These are phyloP conservation scores for Pachliopta kotzebuea DNA, from an alignment of 2,888 invertebrate species.

Conservation along the genomic window DNA sequence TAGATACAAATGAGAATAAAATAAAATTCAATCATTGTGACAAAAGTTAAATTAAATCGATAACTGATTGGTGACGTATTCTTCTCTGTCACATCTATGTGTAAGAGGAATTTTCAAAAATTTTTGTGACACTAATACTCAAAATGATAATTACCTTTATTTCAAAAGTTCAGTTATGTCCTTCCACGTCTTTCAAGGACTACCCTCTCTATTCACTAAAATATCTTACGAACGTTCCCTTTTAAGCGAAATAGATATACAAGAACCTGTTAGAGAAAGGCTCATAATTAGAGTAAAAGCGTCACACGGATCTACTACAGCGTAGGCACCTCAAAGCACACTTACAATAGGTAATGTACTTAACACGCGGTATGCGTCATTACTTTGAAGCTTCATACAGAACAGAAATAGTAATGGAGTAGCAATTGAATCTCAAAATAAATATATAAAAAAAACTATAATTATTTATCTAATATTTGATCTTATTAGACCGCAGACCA, in stretches of 20 bases:
- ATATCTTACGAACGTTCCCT: slow-evolving; percentile 1
- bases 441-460: neutral
- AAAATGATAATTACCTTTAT: neutral
- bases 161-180: neutral
- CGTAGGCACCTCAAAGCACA: slow-evolving; percentile 69
- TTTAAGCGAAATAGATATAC: slow-evolving; percentile 22
- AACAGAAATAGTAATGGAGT: slow-evolving; percentile 47
- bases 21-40: too few relatives aligned
- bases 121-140: too few relatives aligned
- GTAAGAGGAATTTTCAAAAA: too few relatives aligned
- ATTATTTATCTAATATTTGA: too few relatives aligned
- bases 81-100: too few relatives aligned
- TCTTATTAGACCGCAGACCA: too few relatives aligned
- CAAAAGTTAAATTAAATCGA: too few relatives aligned
- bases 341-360: slow-evolving; percentile 79
- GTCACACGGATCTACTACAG: slow-evolving; percentile 53
- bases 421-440: slow-evolving; percentile 24
- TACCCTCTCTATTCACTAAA: neutral
- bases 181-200: neutral
- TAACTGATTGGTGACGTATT: too few relatives aligned
- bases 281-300: slow-evolving; percentile 75
- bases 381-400: slow-evolving; percentile 62
- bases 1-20: too few relatives aligned
- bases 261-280: slow-evolving; percentile 37
- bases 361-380: slow-evolving; percentile 69